Conservation (phyloP, 1,140 invertebrate genomes). For the Sarcophaga peregrina region DNA sequence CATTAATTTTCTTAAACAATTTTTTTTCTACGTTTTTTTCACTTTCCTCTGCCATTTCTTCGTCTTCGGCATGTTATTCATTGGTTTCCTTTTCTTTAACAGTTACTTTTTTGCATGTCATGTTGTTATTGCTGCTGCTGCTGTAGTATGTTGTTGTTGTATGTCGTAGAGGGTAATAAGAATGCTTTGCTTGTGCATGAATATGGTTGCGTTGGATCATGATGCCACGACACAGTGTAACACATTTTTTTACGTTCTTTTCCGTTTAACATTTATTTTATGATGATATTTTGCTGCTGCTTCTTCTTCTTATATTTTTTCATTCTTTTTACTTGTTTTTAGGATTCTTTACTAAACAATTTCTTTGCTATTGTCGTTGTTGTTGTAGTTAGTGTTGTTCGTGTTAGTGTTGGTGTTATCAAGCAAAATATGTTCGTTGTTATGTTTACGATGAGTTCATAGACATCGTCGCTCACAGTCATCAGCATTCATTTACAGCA, state of each 20-base stretch:
- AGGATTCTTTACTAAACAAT: too few species aligned
- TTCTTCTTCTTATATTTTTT: background rate
- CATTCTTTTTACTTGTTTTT: too few species aligned
- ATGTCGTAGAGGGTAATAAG: too few species aligned
- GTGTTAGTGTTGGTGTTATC: background rate
- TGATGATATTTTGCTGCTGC: background rate
- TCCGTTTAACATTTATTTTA: slow-evolving; percentile 27
- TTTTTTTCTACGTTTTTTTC: background rate
- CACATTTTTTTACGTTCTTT: slow-evolving; percentile 22
- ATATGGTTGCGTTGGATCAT: background rate
- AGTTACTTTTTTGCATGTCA: background rate
- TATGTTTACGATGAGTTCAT: slow-evolving; percentile 1
- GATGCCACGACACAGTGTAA: background rate
- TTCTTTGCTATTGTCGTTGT: too few species aligned
- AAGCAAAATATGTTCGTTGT: slow-evolving; percentile 9
- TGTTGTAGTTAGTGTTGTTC: background rate
- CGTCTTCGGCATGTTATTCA: background rate
- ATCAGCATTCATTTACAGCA: too few species aligned
- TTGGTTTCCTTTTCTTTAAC: background rate
- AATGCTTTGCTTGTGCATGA: background rate
- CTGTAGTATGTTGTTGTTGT: background rate
- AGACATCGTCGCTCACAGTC: background rate
- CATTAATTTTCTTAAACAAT: background rate
- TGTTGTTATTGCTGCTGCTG: background rate
- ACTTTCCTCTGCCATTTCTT: background rate